Evolutionary conservation across 2,113 vertebrate genomes (phyloP).

Genomic region (Pygathrix nemaeus): DNA sequence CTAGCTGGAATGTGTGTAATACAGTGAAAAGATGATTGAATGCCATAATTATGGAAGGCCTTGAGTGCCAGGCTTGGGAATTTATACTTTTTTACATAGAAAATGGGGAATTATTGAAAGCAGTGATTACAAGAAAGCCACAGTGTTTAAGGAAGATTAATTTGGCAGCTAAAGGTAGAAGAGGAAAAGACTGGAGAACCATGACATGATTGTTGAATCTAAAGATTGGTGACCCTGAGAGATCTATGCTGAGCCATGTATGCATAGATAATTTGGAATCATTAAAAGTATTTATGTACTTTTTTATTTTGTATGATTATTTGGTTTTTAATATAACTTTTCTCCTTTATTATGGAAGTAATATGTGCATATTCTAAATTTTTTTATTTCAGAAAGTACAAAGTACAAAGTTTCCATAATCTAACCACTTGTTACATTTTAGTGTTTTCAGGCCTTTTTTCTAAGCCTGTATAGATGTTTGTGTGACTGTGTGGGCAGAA

Average conservation of each 20-base stretch:
- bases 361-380: not conserved
- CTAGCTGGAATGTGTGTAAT: not conserved
- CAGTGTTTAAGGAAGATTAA: not conserved
- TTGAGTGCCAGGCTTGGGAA: not conserved
- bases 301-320: not conserved
- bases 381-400: slow-evolving; percentile 25
- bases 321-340: slow-evolving; percentile 4
- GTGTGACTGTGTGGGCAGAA: not conserved
- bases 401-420: not conserved
- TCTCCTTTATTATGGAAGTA: slow-evolving; percentile 4
- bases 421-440: not conserved
- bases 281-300: not conserved
- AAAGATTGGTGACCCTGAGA: not conserved
- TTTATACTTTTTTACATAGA: slow-evolving; percentile 36
- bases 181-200: not conserved
- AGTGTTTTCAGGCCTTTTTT: not conserved
- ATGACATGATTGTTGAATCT: not conserved
- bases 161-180: not conserved
- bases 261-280: not conserved
- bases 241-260: not conserved
- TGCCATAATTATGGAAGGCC: not conserved
- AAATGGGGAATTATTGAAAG: slow-evolving; percentile 3
- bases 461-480: not conserved
- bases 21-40: not conserved
- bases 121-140: not conserved